Conservation (phyloP, 2,797 vertebrate genomes). For the Tadarida brasiliensis region DNA sequence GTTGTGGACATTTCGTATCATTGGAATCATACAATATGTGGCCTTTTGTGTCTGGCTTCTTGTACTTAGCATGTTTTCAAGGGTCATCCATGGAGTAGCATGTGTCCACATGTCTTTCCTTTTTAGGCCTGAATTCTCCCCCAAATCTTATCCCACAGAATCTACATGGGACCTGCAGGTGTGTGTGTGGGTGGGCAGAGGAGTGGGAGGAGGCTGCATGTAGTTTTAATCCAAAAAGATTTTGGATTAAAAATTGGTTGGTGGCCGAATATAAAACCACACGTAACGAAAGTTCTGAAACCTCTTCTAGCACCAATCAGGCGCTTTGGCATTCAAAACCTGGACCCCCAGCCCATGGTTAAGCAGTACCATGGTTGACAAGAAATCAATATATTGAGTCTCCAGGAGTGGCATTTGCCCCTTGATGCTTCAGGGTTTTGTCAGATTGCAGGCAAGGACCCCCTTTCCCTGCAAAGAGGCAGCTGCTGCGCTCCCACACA, state of each 20-base stretch:
- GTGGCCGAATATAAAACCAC: not conserved
- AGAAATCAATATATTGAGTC: not conserved
- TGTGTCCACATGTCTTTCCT: not conserved
- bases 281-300: constrained; percentile 14
- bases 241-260: not conserved
- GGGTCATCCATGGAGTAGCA: not conserved
- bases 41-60: not conserved
- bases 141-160: not conserved
- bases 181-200: not conserved
- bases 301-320: not conserved
- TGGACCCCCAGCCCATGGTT: not conserved
- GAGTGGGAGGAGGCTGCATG: not conserved
- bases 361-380: not conserved
- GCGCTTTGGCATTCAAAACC: not conserved
- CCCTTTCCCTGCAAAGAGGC: not conserved
- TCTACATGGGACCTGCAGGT: constrained; percentile 7
- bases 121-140: not conserved
- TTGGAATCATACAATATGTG: not conserved
- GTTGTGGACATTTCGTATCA: not conserved
- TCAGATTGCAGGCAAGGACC: not conserved
- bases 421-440: not conserved
- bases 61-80: not conserved
- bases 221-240: not conserved
- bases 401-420: not conserved
- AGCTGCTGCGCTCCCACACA: not conserved